Conservation (phyloP, 1,140 invertebrate species). For the Lanistes nyassanus region DNA sequence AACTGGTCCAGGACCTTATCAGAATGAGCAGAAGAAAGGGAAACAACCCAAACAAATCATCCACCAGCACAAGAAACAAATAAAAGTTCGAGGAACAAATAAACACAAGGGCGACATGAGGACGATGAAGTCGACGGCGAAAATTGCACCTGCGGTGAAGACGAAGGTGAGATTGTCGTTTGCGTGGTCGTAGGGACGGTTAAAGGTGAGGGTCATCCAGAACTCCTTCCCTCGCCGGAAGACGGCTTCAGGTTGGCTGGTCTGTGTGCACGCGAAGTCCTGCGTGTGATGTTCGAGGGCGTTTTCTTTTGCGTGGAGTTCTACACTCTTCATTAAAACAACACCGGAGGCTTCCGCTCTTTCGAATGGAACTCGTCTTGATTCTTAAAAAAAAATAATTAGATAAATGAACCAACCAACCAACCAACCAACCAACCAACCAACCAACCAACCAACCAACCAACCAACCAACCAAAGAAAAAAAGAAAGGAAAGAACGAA, state of each 20-base stretch:
- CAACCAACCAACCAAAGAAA: too few relatives aligned
- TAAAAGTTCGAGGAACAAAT: not conserved
- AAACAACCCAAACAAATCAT: too few relatives aligned
- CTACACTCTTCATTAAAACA: slow-evolving; percentile 25
- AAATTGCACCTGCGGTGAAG: slow-evolving; percentile 67
- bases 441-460: too few relatives aligned
- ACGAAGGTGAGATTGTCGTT: slow-evolving; percentile 85
- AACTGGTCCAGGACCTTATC: too few relatives aligned
- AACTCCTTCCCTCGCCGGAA: slow-evolving; percentile 86
- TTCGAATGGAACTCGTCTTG: not conserved
- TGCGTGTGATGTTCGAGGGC: slow-evolving; percentile 76
- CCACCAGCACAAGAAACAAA: too few relatives aligned
- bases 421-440: too few relatives aligned
- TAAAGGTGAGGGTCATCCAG: slow-evolving; percentile 77
- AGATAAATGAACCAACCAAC: not conserved
- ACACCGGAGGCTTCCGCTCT: not conserved
- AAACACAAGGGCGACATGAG: not conserved
- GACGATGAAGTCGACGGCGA: not conserved
- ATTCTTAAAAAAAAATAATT: not conserved
- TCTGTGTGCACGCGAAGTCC: slow-evolving; percentile 36
- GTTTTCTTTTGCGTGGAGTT: slow-evolving; percentile 35
- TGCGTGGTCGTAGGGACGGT: slow-evolving; percentile 77
- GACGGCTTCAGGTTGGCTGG: slow-evolving; percentile 75
- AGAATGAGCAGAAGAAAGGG: too few relatives aligned
- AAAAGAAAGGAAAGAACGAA: too few relatives aligned